These are phyloP conservation scores for Euura saliciscinereae DNA, from an alignment of 1,140 invertebrate species.

Conservation along the genomic window DNA sequence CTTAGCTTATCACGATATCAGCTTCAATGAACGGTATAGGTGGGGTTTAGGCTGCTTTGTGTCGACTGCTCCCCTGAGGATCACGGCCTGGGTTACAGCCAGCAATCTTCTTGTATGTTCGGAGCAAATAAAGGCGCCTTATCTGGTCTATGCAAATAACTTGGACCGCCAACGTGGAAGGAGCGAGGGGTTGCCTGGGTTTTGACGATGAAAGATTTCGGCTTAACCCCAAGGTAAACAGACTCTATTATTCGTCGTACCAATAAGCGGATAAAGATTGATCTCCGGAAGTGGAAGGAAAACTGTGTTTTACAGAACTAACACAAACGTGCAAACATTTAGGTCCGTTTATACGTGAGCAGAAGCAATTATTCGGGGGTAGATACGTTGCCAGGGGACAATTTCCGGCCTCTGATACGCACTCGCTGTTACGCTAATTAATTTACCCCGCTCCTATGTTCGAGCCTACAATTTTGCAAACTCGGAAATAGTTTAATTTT, in stretches of 20 bases:
- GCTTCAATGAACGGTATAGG: not conserved
- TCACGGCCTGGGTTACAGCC: conserved; percentile 1
- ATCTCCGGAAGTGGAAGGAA: not conserved
- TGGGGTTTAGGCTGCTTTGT: conserved; percentile 5
- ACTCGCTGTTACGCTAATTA: not conserved
- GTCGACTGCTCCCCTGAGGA: not conserved
- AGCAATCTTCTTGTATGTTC: conserved; percentile 7
- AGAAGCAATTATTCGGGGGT: too few relatives aligned
- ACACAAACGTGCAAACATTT: too few relatives aligned
- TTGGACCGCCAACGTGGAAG: not conserved
- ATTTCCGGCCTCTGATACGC: not conserved
- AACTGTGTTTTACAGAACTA: not conserved
- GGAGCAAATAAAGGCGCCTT: conserved; percentile 6
- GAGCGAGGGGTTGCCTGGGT: not conserved
- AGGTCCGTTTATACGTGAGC: too few relatives aligned
- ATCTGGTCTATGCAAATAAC: conserved; percentile 7
- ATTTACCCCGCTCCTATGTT: not conserved
- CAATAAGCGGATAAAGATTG: not conserved
- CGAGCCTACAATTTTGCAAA: conserved; percentile 1
- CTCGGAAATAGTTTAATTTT: not conserved
- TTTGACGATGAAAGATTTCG: conserved; percentile 7
- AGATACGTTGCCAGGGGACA: not conserved
- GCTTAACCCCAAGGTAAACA: not conserved
- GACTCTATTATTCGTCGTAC: not conserved
- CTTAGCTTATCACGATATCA: conserved; percentile 7